phyloP scores from a whole-genome alignment of 2,113 vertebrate species.

The Amphiprion ocellaris region DNA sequence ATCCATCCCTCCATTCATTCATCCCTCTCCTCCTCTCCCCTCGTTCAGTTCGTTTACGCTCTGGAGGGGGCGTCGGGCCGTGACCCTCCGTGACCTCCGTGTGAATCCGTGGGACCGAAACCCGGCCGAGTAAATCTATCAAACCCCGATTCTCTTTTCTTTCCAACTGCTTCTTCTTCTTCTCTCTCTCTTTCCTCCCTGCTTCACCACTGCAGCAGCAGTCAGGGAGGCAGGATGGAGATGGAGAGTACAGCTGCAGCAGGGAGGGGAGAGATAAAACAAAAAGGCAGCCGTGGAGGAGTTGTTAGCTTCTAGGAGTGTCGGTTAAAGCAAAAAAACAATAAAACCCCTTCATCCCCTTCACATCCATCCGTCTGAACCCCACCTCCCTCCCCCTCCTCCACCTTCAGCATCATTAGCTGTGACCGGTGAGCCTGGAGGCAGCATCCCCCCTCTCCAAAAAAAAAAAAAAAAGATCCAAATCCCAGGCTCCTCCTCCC shows the following conservation, averaged over 20 bases:
- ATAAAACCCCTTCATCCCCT: background rate
- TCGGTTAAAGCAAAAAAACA: background rate
- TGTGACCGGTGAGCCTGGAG: conserved; percentile 60
- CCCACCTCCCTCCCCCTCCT: background rate
- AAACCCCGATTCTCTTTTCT: conserved; percentile 2
- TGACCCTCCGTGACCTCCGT: conserved; percentile 43
- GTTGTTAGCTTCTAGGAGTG: too few relatives aligned
- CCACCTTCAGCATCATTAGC: conserved; percentile 56
- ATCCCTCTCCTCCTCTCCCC: conserved; percentile 4
- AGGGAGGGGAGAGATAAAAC: conserved; percentile 42
- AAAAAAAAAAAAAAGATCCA: conserved; percentile 14
- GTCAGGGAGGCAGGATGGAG: conserved; percentile 44
- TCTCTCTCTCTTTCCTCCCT: conserved; percentile 29
- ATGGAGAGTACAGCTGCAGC: conserved; percentile 45
- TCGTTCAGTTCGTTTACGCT: conserved; percentile 57
- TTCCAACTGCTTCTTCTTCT: conserved; percentile 7
- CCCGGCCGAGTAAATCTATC: conserved; percentile 15
- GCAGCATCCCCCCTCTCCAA: conserved; percentile 36
- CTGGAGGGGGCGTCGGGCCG: conserved; percentile 22
- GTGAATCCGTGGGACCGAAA: conserved; percentile 13
- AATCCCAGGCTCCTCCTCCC: conserved; percentile 47
- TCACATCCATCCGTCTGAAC: conserved; percentile 8
- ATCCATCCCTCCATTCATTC: conserved; percentile 26
- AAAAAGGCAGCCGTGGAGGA: conserved; percentile 1
- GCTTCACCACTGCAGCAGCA: conserved; percentile 72